A percentile compares a stretch with the other conserved stretches of the same genome.
These are phyloP conservation scores for Hiodon alosoides DNA, from an alignment of 2,113 vertebrate species.

Conservation along the genomic window DNA sequence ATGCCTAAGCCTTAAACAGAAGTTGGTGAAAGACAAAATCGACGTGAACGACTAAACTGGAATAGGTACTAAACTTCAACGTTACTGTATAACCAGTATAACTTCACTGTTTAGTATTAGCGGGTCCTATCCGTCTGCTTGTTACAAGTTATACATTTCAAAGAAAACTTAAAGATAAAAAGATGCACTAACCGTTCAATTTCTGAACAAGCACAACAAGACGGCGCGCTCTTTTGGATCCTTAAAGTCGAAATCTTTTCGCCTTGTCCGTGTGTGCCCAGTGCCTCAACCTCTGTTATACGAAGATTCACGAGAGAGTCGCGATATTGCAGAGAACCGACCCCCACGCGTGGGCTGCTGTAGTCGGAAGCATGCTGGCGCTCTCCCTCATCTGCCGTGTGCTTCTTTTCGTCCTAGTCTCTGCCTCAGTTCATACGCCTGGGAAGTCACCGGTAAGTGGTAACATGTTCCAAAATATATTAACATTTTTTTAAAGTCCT, in stretches of 20 bases:
- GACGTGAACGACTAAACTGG: neutral
- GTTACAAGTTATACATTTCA: neutral
- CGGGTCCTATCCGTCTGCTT: too few relatives aligned
- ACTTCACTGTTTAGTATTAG: too few relatives aligned
- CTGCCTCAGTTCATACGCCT: constrained; percentile 27
- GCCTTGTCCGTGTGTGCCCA: neutral
- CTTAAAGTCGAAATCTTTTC: too few relatives aligned
- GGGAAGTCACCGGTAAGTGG: constrained; percentile 38
- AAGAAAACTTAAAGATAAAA: neutral
- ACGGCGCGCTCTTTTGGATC: too few relatives aligned
- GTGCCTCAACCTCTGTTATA: neutral
- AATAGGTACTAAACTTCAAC: too few relatives aligned
- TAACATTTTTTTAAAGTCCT: neutral
- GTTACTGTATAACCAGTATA: too few relatives aligned
- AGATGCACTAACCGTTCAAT: neutral
- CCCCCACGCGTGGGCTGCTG: constrained; percentile 9
- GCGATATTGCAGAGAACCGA: constrained; percentile 15
- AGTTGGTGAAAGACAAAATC: neutral
- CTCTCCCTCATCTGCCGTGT: constrained; percentile 40
- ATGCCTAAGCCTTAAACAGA: neutral
- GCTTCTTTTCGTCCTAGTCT: constrained; percentile 39
- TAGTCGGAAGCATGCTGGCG: constrained; percentile 40
- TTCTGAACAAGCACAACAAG: too few relatives aligned
- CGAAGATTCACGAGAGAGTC: neutral
- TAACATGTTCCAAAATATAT: neutral